phyloP scores from a whole-genome alignment of 2,888 invertebrate genomes.

The Agrotis clavis region DNA sequence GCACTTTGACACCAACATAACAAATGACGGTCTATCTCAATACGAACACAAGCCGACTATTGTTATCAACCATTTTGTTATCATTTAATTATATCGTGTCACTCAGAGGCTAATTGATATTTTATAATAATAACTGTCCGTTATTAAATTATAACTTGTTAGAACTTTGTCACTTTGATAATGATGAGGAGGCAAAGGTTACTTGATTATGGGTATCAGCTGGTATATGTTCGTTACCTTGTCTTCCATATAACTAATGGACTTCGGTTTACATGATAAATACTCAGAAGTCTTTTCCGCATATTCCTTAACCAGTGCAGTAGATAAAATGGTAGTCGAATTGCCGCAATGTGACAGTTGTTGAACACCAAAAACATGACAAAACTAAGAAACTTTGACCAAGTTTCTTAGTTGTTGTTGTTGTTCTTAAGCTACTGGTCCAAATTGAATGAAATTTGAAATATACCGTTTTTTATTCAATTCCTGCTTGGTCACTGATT shows the following conservation, averaged over 20 bases:
- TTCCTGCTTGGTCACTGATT: no score
- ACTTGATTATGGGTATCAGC: constrained; percentile 7
- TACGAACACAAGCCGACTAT: constrained; percentile 30
- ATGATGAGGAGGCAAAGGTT: background rate
- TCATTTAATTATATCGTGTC: constrained; percentile 29
- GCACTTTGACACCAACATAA: constrained; percentile 54
- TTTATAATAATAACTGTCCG: constrained; percentile 21
- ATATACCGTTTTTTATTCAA: no score
- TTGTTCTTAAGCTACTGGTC: no score
- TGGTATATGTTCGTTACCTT: background rate
- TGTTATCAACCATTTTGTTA: constrained; percentile 47
- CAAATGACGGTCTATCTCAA: constrained; percentile 17
- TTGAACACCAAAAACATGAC: no score
- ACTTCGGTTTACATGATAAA: no score
- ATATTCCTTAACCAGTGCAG: no score
- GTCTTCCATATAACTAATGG: background rate
- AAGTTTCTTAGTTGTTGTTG: no score
- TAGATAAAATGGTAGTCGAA: no score
- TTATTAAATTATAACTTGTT: constrained; percentile 26
- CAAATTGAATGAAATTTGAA: no score
- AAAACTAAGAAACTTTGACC: no score
- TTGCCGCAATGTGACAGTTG: no score
- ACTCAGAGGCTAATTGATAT: constrained; percentile 27
- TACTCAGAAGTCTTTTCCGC: no score
- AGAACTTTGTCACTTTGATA: constrained; percentile 17